These are phyloP conservation scores for Cenopis cana DNA, from an alignment of 2,888 invertebrate genomes.

Conservation along the genomic window DNA sequence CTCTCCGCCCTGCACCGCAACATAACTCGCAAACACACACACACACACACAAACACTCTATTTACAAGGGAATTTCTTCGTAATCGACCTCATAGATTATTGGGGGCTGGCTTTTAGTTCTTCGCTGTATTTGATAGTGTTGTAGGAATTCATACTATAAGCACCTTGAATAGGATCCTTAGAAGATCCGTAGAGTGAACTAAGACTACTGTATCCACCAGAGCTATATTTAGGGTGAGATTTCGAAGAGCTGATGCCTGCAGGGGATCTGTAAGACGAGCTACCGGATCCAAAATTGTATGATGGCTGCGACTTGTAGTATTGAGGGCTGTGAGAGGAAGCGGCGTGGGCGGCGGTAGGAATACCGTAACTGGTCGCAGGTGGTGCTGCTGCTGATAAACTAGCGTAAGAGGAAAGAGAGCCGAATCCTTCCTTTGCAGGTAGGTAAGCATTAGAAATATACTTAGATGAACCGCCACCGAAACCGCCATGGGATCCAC, in stretches of 20 bases:
- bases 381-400: conserved; percentile 66
- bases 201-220: conserved; percentile 60
- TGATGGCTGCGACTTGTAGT: conserved; percentile 66
- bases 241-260: conserved; percentile 63
- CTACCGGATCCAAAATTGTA: conserved; percentile 66
- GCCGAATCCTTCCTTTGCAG: conserved; percentile 66
- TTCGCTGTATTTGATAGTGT: conserved; percentile 82
- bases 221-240: conserved; percentile 72
- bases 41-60: conserved; percentile 56
- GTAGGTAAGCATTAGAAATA: conserved; percentile 63
- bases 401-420: conserved; percentile 65
- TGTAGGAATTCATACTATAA: conserved; percentile 75
- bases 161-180: conserved; percentile 71
- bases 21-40: conserved; percentile 50
- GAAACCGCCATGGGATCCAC: conserved; percentile 62
- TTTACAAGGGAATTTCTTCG: conserved; percentile 59
- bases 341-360: conserved; percentile 68
- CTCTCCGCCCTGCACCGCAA: conserved; percentile 57
- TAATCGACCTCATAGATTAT: conserved; percentile 51
- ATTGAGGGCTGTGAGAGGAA: conserved; percentile 68
- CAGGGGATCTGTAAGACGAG: conserved; percentile 67
- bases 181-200: conserved; percentile 64
- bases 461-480: conserved; percentile 68
- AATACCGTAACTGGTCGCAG: conserved; percentile 68
- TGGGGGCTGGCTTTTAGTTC: conserved; percentile 74